A percentile compares a stretch with the other conserved stretches of the same genome.
phyloP scores from a whole-genome alignment of 2,888 invertebrate genomes.

The Parnassius mnemosyne region DNA sequence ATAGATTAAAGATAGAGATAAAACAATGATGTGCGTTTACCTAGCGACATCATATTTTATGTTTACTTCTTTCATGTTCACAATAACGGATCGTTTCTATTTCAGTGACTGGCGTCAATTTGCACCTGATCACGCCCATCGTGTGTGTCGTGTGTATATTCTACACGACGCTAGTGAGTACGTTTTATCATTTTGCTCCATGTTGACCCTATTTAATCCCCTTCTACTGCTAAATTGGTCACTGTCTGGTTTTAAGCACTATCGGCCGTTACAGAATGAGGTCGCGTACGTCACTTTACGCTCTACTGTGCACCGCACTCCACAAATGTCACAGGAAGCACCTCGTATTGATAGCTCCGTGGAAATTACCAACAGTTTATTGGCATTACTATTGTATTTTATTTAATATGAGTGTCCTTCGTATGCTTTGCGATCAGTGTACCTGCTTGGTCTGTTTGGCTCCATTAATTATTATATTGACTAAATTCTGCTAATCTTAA shows the following conservation, averaged over 20 bases:
- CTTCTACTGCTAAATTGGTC: conserved; percentile 37
- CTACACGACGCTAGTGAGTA: conserved; percentile 92
- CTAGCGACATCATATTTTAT: too few relatives aligned
- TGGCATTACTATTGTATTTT: too few relatives aligned
- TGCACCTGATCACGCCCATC: conserved; percentile 88
- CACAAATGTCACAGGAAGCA: neutral
- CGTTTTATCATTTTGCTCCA: conserved; percentile 16
- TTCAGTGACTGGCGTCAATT: conserved; percentile 89
- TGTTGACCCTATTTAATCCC: conserved; percentile 43
- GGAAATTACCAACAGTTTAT: neutral
- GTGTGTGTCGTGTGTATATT: conserved; percentile 94
- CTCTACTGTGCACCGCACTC: neutral
- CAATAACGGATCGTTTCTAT: conserved; percentile 29
- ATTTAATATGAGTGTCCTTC: too few relatives aligned
- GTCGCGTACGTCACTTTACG: neutral
- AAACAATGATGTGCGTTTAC: too few relatives aligned
- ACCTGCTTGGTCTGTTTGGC: too few relatives aligned
- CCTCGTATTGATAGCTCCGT: neutral
- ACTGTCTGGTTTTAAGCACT: conserved; percentile 40
- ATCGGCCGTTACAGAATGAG: neutral
- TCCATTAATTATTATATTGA: too few relatives aligned
- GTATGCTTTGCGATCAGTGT: too few relatives aligned
- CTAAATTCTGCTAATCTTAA: too few relatives aligned
- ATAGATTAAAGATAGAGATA: too few relatives aligned
- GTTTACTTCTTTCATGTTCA: too few relatives aligned